Conservation (phyloP, 2,797 vertebrate genomes). For the Naso thynnoides region DNA sequence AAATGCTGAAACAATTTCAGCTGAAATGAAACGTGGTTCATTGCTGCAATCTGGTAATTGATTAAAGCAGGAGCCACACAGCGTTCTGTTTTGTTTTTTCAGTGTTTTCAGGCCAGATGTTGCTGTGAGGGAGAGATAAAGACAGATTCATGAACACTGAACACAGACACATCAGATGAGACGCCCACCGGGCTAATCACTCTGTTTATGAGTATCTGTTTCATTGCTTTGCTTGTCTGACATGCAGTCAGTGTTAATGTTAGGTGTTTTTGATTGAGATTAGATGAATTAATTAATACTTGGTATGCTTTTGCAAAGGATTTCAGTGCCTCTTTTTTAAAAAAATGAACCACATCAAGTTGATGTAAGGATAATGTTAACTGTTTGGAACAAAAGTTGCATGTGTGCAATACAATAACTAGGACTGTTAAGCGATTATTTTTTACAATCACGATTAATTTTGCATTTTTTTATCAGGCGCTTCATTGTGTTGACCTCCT, state of each 20-base stretch:
- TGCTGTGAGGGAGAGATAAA: slow-evolving; percentile 65
- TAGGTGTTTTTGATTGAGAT: slow-evolving; percentile 24
- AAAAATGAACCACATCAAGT: not conserved
- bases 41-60: slow-evolving; percentile 46
- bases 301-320: not conserved
- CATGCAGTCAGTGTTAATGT: slow-evolving; percentile 54
- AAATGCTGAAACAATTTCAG: slow-evolving; percentile 10
- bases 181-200: slow-evolving; percentile 41
- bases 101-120: slow-evolving; percentile 47
- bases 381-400: not conserved
- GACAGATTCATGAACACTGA: slow-evolving; percentile 60
- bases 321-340: not conserved
- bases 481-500: no score
- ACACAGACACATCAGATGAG: slow-evolving; percentile 71
- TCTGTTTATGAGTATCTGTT: slow-evolving; percentile 56
- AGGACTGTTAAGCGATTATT: no score
- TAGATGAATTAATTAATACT: not conserved
- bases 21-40: slow-evolving; percentile 36
- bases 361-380: not conserved
- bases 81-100: slow-evolving; percentile 11
- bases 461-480: no score
- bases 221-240: slow-evolving; percentile 51
- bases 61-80: slow-evolving; percentile 57
- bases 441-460: no score
- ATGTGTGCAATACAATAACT: no score